These are phyloP conservation scores for Chorisops tibialis DNA, from an alignment of 2,888 invertebrate species.

Conservation along the genomic window DNA sequence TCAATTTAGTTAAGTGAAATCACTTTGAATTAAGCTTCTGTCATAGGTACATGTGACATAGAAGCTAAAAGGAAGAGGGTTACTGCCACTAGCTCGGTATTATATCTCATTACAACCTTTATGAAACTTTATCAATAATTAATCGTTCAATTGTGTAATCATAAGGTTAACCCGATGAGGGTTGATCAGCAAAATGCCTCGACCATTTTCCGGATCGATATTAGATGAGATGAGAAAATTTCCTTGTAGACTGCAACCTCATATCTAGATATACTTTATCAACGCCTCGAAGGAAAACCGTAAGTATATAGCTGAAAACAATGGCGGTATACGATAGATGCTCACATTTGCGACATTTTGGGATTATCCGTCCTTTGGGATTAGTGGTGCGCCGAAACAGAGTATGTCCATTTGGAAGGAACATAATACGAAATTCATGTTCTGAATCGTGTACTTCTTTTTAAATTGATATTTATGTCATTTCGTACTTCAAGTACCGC, in stretches of 20 bases:
- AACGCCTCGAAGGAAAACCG: background rate
- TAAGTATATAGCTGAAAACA: background rate
- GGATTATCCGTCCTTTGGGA: slow-evolving; percentile 30
- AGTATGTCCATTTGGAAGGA: slow-evolving; percentile 32
- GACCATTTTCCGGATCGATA: background rate
- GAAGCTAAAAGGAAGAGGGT: background rate
- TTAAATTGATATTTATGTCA: slow-evolving; percentile 33
- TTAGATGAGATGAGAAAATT: background rate
- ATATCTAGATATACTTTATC: background rate
- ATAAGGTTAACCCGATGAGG: background rate
- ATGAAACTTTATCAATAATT: slow-evolving; percentile 31
- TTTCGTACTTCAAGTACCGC: slow-evolving; percentile 8
- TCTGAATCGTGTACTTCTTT: slow-evolving; percentile 22
- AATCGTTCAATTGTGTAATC: slow-evolving; percentile 27
- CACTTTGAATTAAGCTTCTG: background rate
- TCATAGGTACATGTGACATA: background rate
- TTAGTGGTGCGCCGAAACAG: slow-evolving; percentile 32
- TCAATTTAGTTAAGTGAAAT: background rate
- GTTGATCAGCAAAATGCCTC: background rate
- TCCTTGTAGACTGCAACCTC: background rate
- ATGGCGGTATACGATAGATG: slow-evolving; percentile 11
- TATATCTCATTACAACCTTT: slow-evolving; percentile 16
- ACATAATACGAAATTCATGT: slow-evolving; percentile 31
- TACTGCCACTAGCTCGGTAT: background rate
- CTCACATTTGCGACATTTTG: slow-evolving; percentile 29